Base-by-base conservation (phyloP, 2,888 invertebrate genomes). In the Apotomis turbidana region DNA sequence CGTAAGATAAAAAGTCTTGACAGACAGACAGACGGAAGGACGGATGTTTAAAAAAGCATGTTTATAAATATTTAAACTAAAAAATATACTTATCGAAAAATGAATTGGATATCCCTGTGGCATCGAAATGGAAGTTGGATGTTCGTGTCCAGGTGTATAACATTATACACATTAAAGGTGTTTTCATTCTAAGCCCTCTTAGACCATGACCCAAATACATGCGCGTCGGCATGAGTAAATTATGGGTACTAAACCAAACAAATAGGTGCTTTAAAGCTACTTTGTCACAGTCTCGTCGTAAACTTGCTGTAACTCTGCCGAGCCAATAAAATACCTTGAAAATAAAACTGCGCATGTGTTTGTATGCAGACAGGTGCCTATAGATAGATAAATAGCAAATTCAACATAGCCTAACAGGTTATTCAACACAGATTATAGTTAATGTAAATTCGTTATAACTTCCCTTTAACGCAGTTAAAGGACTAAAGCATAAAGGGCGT, bases 231-330 rank as follows among this genome's bases (percentile, higher is more conserved):
- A 76, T 80, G 80, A 82, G 82, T 86, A 84, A 87, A 85, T 87
- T 85, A 87, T 86, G 79, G 86, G 81, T 78, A 82, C 81, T 87
- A 86, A 87, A 87, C 75, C 80, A 82, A 85, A 86, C 84, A 86
- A 86, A 87, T 85, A 83, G 85, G 80, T 85, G 79, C 84, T 85
- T 84, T 77, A 80, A 76, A 84, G 81, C 80, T 84, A 85, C 85
- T 87, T 82, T 82, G 83, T 85, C 83, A 82, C 83, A 78, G 79
- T 75, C 78, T 76, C 78, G 79, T 85, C 85, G 86, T 87, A 87
- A 87, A 86, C 77, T 81, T 73, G 80, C 76, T 78, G 78, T 78
- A 79, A 77, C 76, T 78, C 80, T 79, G 75, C 74, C 78, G 74
- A 74, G 73, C 76, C 77, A 74, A 80, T 84, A 83, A 84, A 84